These are phyloP conservation scores for Liolophura sinensis DNA, from an alignment of 1,140 invertebrate genomes.

Conservation along the genomic window DNA sequence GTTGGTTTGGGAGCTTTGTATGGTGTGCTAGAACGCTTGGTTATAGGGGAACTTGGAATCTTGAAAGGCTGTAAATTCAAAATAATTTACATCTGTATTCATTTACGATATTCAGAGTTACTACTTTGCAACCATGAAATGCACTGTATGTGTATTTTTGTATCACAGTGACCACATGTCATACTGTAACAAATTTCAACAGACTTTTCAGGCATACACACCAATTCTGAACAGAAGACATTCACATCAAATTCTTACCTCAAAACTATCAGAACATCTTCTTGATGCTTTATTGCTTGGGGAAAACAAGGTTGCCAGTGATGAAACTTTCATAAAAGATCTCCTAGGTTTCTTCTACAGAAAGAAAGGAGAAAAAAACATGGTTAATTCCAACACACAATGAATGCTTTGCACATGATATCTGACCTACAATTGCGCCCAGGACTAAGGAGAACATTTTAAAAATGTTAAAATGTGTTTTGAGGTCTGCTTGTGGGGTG, in stretches of 20 bases:
- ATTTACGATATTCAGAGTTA: not conserved
- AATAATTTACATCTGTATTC: conserved; percentile 1
- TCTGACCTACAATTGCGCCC: too few species aligned
- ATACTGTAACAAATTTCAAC: not conserved
- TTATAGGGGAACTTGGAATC: conserved; percentile 28
- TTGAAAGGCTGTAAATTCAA: conserved; percentile 34
- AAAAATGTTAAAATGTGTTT: too few species aligned
- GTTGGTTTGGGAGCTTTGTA: conserved; percentile 43
- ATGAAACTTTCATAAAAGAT: not conserved
- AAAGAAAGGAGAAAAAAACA: not conserved
- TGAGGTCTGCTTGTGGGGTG: too few species aligned
- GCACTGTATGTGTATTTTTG: not conserved
- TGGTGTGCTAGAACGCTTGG: conserved; percentile 24
- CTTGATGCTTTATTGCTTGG: not conserved
- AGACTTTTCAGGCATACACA: not conserved
- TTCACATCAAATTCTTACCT: conserved; percentile 1
- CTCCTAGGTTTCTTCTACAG: not conserved
- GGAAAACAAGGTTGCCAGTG: not conserved
- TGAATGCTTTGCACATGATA: not conserved
- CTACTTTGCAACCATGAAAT: not conserved
- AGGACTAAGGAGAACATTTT: too few species aligned
- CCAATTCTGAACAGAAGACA: conserved; percentile 1
- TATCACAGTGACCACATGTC: not conserved
- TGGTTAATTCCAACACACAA: not conserved
- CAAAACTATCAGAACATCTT: conserved; percentile 4